These are phyloP conservation scores for Copidosoma aretas DNA, from an alignment of 2,888 invertebrate species.

Conservation along the genomic window DNA sequence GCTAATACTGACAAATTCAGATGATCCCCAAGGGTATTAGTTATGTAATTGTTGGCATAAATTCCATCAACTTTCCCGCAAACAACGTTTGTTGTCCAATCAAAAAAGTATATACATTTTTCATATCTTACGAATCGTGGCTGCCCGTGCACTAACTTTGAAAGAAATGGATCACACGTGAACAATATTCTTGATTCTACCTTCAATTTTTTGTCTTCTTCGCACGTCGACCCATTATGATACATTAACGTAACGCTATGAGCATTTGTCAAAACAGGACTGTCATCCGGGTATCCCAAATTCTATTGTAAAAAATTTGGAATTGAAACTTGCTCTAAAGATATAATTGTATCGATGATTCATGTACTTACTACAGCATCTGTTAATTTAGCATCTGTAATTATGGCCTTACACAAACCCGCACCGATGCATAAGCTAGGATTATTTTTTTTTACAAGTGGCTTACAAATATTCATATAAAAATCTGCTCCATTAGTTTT, in stretches of 20 bases:
- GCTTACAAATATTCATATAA: conserved; percentile 55
- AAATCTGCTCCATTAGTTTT: conserved; percentile 48
- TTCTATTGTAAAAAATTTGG: conserved; percentile 25
- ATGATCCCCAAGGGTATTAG: conserved; percentile 47
- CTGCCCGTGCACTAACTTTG: conserved; percentile 20
- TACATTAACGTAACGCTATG: conserved; percentile 36
- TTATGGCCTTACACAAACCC: conserved; percentile 49
- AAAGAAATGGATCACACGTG: conserved; percentile 28
- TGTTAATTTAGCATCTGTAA: conserved; percentile 43
- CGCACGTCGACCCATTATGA: conserved; percentile 37
- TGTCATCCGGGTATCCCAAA: conserved; percentile 34
- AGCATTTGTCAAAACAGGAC: conserved; percentile 18
- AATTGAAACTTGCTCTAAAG: conserved; percentile 12
- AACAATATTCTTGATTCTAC: conserved; percentile 44
- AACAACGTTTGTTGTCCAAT: conserved; percentile 52
- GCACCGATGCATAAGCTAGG: conserved; percentile 52
- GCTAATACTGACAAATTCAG: conserved; percentile 48
- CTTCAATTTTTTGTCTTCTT: conserved; percentile 37
- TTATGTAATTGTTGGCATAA: conserved; percentile 47
- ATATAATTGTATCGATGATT: conserved; percentile 11
- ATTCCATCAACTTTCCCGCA: conserved; percentile 48
- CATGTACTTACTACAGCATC: conserved; percentile 50
- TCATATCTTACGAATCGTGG: conserved; percentile 49
- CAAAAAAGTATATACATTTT: conserved; percentile 52
- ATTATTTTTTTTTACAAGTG: conserved; percentile 47